A percentile compares a stretch with the other conserved stretches of the same genome.
Evolutionary conservation across 2,797 vertebrate genomes (phyloP).

Genomic region (Mormyrus proboscirostris): DNA sequence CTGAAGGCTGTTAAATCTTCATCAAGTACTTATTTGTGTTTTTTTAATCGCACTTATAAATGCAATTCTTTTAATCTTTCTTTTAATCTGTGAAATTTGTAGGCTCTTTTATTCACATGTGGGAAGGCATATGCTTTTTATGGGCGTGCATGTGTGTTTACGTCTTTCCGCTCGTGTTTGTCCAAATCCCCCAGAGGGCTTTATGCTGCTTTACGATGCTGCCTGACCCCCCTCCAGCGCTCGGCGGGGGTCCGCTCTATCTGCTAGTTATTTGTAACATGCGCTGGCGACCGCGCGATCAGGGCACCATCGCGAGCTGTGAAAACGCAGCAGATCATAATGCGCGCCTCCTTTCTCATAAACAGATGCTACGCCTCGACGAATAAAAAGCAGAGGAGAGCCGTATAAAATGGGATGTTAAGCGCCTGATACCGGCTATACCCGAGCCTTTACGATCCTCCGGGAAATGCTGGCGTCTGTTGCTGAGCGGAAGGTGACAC

Average conservation of each 20-base stretch:
- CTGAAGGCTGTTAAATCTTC: neutral
- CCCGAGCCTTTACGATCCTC: neutral
- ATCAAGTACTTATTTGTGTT: neutral
- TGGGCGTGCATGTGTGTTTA: neutral
- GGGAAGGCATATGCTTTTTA: slow-evolving; percentile 24
- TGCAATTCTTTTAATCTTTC: neutral
- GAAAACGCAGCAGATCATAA: neutral
- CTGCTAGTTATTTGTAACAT: neutral
- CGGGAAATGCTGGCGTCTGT: neutral
- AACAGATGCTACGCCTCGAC: neutral
- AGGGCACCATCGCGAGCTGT: neutral
- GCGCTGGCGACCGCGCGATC: neutral
- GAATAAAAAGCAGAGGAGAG: neutral
- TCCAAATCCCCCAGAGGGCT: neutral
- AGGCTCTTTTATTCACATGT: slow-evolving; percentile 13
- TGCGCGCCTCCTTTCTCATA: too few relatives aligned
- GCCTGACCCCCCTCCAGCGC: neutral
- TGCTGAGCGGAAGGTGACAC: neutral
- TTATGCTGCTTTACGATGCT: neutral
- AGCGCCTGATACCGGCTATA: too few relatives aligned
- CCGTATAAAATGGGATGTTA: neutral
- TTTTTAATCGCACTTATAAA: neutral
- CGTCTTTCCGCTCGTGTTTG: neutral
- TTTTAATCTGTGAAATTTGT: neutral
- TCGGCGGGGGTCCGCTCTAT: neutral